phyloP scores from a whole-genome alignment of 2,888 invertebrate species.

The Cerastis rubricosa region DNA sequence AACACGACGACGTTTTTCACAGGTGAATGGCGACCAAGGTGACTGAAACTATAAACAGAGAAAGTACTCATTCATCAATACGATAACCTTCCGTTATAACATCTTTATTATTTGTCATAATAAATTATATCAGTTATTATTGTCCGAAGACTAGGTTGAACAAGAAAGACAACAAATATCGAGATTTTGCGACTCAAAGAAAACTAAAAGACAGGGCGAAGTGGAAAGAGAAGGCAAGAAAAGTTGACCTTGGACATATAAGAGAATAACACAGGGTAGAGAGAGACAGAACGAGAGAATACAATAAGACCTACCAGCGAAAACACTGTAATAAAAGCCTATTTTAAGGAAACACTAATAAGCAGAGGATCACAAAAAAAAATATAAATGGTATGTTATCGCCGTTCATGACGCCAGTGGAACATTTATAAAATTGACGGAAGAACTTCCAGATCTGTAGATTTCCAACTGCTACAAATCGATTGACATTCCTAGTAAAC shows the following conservation, averaged over 20 bases:
- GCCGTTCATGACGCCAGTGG: background rate
- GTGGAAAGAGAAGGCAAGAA: background rate
- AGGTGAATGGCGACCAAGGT: conserved; percentile 73
- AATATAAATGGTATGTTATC: background rate
- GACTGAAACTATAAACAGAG: conserved; percentile 70
- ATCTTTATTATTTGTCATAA: conserved; percentile 33
- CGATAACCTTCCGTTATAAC: conserved; percentile 68
- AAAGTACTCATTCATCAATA: conserved; percentile 66
- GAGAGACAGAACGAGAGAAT: background rate
- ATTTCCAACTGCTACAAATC: background rate
- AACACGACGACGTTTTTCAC: conserved; percentile 72
- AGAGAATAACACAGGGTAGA: too few species aligned
- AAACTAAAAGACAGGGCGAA: background rate
- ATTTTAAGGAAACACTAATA: background rate
- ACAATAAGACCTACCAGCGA: background rate
- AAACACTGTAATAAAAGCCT: background rate
- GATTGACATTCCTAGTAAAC: background rate
- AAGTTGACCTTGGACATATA: background rate
- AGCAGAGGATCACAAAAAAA: background rate
- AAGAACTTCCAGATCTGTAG: background rate
- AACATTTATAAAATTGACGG: background rate
- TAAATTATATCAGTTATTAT: conserved; percentile 6
- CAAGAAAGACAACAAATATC: background rate
- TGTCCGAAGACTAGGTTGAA: background rate
- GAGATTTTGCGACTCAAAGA: background rate